Conservation (phyloP, 2,797 vertebrate species). For the Etheostoma perlongum region DNA sequence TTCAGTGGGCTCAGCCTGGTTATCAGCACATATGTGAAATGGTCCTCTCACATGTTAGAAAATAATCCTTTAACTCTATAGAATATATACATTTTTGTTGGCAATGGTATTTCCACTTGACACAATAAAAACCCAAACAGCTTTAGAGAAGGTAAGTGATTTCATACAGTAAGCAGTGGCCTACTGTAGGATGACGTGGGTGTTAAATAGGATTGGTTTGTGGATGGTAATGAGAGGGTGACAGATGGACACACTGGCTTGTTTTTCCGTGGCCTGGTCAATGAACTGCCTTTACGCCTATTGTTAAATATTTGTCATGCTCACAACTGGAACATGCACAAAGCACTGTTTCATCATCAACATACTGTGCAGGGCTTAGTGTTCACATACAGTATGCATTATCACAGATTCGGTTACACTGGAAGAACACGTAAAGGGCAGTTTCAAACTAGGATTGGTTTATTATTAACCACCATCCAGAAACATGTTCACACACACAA, state of each 20-base stretch:
- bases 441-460: background rate
- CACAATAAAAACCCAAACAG: background rate
- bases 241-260: slow-evolving; percentile 60
- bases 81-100: background rate
- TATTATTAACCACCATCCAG: background rate
- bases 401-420: background rate
- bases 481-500: background rate
- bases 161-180: slow-evolving; percentile 49
- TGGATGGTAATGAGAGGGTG: slow-evolving; percentile 44
- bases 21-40: background rate
- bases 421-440: background rate
- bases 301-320: background rate
- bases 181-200: slow-evolving; percentile 59
- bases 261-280: slow-evolving; percentile 16
- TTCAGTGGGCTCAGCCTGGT: background rate
- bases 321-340: background rate
- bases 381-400: background rate
- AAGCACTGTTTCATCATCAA: background rate
- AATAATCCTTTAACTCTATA: slow-evolving; percentile 1
- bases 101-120: background rate
- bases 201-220: slow-evolving; percentile 73
- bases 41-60: background rate
- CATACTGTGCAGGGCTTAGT: background rate
- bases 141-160: slow-evolving; percentile 28
- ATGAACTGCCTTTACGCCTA: background rate